Conservation (phyloP, 2,888 invertebrate genomes). For the Thysanoteuthis rhombus region DNA sequence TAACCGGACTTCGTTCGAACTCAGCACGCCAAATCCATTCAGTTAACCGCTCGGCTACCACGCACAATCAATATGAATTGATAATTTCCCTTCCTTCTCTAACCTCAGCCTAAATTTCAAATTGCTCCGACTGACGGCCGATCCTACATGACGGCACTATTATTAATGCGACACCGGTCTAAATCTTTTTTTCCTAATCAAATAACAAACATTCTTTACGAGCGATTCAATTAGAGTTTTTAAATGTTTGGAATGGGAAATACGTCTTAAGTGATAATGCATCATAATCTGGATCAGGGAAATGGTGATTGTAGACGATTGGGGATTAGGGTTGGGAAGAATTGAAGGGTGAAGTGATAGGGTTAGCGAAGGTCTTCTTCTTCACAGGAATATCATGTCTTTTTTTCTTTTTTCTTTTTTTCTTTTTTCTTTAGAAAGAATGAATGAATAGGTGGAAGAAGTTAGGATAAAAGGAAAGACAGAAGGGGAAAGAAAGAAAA, state of each 20-base stretch:
- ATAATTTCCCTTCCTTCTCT: neutral
- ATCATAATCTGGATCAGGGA: neutral
- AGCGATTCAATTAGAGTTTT: neutral
- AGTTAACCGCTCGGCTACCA: no score
- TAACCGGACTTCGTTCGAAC: no score
- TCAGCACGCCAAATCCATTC: no score
- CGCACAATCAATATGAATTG: neutral
- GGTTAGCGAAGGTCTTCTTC: neutral
- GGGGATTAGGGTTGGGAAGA: neutral
- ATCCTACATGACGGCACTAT: neutral
- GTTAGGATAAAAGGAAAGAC: neutral
- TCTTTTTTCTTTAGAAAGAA: neutral
- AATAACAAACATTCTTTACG: neutral
- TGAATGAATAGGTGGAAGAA: neutral
- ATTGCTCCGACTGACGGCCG: neutral
- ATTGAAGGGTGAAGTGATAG: neutral
- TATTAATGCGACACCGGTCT: neutral
- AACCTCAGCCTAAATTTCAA: neutral
- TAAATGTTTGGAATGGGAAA: neutral
- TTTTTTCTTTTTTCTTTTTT: neutral
- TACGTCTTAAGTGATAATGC: neutral
- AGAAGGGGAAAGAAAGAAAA: neutral
- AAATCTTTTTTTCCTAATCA: neutral
- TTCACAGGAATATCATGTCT: neutral
- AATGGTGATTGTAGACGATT: neutral